These are phyloP conservation scores for Heteromyza rotundicornis DNA, from an alignment of 2,888 invertebrate genomes.

Conservation along the genomic window DNA sequence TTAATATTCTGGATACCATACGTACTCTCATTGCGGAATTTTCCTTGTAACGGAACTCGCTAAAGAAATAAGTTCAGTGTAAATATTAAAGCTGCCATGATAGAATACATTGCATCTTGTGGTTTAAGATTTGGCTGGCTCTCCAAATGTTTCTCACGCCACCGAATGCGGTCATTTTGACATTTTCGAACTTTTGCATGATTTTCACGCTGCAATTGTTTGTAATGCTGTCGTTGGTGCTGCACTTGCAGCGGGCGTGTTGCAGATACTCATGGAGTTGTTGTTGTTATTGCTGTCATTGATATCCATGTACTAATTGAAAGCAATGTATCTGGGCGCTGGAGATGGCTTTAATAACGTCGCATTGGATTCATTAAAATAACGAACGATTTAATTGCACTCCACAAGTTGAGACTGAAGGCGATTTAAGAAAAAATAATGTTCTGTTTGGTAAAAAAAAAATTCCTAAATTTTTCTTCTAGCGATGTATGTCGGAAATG, in stretches of 20 bases:
- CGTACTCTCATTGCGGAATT: too few relatives aligned
- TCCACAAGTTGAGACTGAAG: slow-evolving; percentile 25
- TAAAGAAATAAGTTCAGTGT: neutral
- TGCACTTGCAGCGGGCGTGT: neutral
- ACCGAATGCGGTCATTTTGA: slow-evolving; percentile 54
- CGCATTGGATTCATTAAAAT: slow-evolving; percentile 26
- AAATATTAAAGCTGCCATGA: neutral
- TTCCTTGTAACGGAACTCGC: too few relatives aligned
- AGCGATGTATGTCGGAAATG: too few relatives aligned
- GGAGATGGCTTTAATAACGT: slow-evolving; percentile 23
- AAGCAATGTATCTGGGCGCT: neutral
- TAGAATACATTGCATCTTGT: neutral
- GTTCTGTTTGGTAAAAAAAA: too few relatives aligned
- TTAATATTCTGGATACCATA: too few relatives aligned
- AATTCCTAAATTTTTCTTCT: too few relatives aligned
- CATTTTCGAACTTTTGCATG: slow-evolving; percentile 63
- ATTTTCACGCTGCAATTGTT: slow-evolving; percentile 57
- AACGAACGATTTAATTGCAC: slow-evolving; percentile 31
- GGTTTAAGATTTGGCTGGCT: neutral
- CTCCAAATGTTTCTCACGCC: slow-evolving; percentile 59
- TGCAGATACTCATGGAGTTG: neutral
- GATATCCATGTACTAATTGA: neutral
- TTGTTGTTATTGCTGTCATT: neutral
- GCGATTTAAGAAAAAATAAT: too few relatives aligned
- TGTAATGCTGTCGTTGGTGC: slow-evolving; percentile 28